Evolutionary conservation across 2,797 vertebrate species (phyloP).

Genomic region (Pampus argenteus): DNA sequence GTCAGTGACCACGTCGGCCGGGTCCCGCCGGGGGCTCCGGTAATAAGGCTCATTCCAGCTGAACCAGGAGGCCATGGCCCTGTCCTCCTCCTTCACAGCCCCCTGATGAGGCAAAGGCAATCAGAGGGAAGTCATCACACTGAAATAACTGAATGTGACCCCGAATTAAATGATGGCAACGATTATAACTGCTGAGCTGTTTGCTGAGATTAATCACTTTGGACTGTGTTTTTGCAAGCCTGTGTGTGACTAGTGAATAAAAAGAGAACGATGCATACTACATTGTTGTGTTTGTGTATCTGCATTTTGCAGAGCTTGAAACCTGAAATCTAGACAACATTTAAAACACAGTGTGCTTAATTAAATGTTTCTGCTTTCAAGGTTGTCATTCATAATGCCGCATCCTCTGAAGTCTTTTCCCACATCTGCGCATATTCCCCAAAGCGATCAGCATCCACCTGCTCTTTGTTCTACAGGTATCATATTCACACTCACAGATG

Average conservation of each 20-base stretch:
- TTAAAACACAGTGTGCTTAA: background rate
- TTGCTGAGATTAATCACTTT: background rate
- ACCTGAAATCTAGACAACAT: background rate
- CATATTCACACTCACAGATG: conserved; percentile 5
- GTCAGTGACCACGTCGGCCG: conserved; percentile 91
- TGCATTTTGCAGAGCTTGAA: background rate
- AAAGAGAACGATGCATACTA: no score
- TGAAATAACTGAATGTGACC: background rate
- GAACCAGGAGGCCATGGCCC: conserved; percentile 91
- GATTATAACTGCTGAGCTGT: background rate
- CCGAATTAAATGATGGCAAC: background rate
- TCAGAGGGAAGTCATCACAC: background rate
- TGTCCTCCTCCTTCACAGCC: conserved; percentile 39
- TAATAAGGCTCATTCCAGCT: conserved; percentile 87
- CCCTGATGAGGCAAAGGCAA: conserved; percentile 2
- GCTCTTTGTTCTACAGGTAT: conserved; percentile 57
- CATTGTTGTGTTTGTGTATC: background rate
- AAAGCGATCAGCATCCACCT: background rate
- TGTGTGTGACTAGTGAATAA: background rate
- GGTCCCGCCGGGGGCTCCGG: conserved; percentile 85
- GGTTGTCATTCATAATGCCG: background rate
- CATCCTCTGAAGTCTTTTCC: conserved; percentile 19
- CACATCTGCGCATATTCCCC: conserved; percentile 26
- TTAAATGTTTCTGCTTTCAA: background rate
- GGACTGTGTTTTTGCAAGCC: background rate